These are phyloP conservation scores for Helogale parvula DNA, from an alignment of 2,113 vertebrate species.

Conservation along the genomic window DNA sequence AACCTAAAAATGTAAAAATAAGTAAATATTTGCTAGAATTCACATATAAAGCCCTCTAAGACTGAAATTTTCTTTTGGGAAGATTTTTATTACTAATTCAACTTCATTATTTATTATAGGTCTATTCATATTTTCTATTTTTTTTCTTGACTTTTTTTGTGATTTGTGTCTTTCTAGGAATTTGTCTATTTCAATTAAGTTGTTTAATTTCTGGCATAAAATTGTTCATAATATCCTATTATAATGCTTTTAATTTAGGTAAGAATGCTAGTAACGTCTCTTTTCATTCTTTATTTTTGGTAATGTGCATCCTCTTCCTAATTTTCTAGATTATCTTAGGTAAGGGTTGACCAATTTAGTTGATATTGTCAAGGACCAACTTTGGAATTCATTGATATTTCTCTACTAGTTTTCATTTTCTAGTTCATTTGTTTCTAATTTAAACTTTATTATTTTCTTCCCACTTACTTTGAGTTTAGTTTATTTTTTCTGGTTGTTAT, in stretches of 20 bases:
- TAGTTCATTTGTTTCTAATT: not conserved
- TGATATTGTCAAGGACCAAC: not conserved
- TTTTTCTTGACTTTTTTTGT: not conserved
- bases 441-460: not conserved
- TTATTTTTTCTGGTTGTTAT: not conserved
- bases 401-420: not conserved
- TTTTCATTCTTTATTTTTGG: not conserved
- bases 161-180: not conserved
- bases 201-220: not conserved
- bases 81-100: not conserved
- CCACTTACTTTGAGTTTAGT: not conserved
- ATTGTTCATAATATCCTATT: not conserved
- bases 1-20: no score
- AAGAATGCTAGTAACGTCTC: not conserved
- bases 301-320: not conserved
- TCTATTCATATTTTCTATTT: not conserved
- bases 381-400: not conserved
- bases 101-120: not conserved
- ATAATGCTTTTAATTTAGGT: not conserved
- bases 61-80: not conserved
- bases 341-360: not conserved
- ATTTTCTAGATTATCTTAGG: not conserved
- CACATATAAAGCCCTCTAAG: not conserved
- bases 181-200: not conserved
- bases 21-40: not conserved